Evolutionary conservation across 2,797 vertebrate genomes (phyloP), one percentile per base, ranked within the genome.

Genomic region (Anableps anableps): DNA sequence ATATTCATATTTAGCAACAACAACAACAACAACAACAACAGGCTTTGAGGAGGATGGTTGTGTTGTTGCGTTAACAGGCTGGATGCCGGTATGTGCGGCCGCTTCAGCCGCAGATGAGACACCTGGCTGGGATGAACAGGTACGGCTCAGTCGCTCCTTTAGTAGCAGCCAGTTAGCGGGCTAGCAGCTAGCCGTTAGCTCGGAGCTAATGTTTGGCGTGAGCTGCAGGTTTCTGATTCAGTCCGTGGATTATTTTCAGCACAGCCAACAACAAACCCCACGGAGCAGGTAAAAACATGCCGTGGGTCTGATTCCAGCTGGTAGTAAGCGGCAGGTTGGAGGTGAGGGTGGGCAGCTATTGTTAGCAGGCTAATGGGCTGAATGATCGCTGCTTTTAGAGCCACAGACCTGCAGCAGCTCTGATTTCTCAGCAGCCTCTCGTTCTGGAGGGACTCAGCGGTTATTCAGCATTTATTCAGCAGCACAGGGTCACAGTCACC

Each of bases 1-100:
- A 93, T 89, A 90, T 91, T 92, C 93, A 93, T 82, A 91, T 90
- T 95, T 93, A 93, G 92, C 92, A 93, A 89, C 92, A 91, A 93
- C 92, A 93, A 89, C 92, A 91, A 93, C 92, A 93, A 89, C 92
- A 77, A 1, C 75, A 91, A 83, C 92, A 92, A 86, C 91, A 89
- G 90, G 80, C 90, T 80, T 80, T 74, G 62, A 77, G 55, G 85
- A 75, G 81, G 66, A 86, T 74, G 79, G 62, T 82, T 21, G 6
- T 80, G 53, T 74, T 43, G 85, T 50, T 23, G 47, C 75, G 73
- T 71, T 9, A 80, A 68, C 80, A n/a, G 76, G 45, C 68, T 58
- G 41, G n/a, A 51, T 8, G 62, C 71, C 50, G 74, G 79, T 26
- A 11, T n/a, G 58, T 72, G 36, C 10, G 53, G 70, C n/a, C 72